Conservation (phyloP, 2,888 invertebrate species). For the Plusia festucae region DNA sequence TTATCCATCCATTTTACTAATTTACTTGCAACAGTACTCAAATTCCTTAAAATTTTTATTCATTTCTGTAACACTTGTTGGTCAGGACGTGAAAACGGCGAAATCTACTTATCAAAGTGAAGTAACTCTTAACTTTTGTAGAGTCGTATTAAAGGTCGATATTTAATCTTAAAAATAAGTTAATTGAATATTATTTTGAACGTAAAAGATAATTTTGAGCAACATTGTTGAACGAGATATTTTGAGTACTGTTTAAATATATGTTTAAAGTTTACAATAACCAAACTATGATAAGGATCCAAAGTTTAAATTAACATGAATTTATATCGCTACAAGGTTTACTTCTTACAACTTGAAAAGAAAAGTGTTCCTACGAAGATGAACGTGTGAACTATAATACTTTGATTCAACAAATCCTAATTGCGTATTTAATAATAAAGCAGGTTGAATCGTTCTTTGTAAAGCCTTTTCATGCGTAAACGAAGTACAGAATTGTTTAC, state of each 20-base stretch:
- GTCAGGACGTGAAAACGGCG: no score
- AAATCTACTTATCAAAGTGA: no score
- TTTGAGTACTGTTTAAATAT: neutral
- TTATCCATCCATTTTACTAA: no score
- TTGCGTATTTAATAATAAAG: conserved; percentile 34
- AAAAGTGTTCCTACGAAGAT: neutral
- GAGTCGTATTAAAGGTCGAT: no score
- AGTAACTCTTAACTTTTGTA: no score
- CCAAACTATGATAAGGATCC: neutral
- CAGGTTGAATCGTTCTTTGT: conserved; percentile 17
- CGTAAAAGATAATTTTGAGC: no score
- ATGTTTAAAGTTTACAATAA: neutral
- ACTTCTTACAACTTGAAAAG: neutral
- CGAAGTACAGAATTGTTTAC: conserved; percentile 51
- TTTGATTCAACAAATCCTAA: conserved; percentile 33
- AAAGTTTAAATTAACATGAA: neutral
- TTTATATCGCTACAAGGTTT: neutral
- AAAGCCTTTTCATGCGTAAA: conserved; percentile 36
- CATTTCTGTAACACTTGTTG: no score
- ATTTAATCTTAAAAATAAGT: no score
- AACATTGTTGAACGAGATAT: no score
- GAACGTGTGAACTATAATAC: conserved; percentile 10
- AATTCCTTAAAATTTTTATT: no score
- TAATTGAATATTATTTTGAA: no score
- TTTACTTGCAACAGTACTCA: no score